Conservation (phyloP, 2,888 invertebrate genomes). For the Melanostoma scalare region DNA sequence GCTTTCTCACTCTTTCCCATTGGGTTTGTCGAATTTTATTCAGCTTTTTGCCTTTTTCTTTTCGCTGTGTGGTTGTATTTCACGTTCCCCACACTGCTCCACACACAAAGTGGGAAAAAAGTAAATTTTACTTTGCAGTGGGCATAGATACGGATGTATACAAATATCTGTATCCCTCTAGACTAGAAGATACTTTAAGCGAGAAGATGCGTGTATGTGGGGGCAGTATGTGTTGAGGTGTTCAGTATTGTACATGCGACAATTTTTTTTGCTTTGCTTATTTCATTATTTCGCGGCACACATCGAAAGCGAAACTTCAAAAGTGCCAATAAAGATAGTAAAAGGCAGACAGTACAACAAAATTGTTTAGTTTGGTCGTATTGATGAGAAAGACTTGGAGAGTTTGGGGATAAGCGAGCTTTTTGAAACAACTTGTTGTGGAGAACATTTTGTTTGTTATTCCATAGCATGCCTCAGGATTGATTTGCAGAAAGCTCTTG, state of each 20-base stretch:
- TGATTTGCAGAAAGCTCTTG: neutral
- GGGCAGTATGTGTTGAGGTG: conserved; percentile 21
- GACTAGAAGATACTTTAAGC: conserved; percentile 16
- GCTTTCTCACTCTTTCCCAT: conserved; percentile 60
- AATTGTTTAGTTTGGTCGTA: neutral
- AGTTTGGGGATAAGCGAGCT: conserved; percentile 18
- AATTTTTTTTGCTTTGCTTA: neutral
- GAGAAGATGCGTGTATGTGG: conserved; percentile 54
- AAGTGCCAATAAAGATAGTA: conserved; percentile 49
- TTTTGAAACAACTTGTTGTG: conserved; percentile 20
- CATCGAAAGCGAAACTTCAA: conserved; percentile 62
- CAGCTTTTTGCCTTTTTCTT: conserved; percentile 56
- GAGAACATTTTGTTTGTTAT: neutral
- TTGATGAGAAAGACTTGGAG: conserved; percentile 12
- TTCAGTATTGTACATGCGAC: conserved; percentile 18
- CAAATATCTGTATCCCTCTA: conserved; percentile 39
- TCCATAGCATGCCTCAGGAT: too few species aligned
- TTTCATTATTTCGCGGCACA: conserved; percentile 36
- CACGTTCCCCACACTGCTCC: conserved; percentile 61
- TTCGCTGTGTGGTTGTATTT: conserved; percentile 37
- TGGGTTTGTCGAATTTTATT: conserved; percentile 23
- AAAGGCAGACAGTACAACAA: conserved; percentile 24
- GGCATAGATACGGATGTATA: conserved; percentile 65
- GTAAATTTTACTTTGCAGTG: conserved; percentile 46
- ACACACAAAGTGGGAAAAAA: conserved; percentile 26